Base-by-base conservation (phyloP, 2,797 vertebrate genomes). In the Centropyge bicolor region DNA sequence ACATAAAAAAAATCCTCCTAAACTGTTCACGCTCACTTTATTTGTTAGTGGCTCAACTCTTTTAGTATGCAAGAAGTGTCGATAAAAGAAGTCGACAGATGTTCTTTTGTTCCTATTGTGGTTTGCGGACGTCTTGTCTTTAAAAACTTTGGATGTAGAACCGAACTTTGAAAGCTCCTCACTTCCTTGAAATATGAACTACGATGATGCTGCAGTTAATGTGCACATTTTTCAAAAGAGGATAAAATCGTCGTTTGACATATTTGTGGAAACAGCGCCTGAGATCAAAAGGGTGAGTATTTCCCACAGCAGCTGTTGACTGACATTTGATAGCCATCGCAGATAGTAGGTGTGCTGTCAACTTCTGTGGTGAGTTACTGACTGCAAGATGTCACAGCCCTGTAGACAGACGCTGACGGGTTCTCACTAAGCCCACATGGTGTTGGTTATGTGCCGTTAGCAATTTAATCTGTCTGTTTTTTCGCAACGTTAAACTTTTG, bases 81-180 rank as follows among this genome's bases (percentile, higher is more conserved):
- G 74, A 83, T 70, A 60, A 85, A 76, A 86, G 72, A 84, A 79
- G 62, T 31, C 1, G 40, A 78, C 90, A 91, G 82, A 88, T 91
- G 86, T 74, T 85, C 76, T 70, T 88, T 86, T 84, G 80, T 84
- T 76, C 55, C 43, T 76, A 85, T 76, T 79, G 45, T 67, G 27
- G 49, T 76, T 73, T 80, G 38, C 78, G 83, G 73, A 91, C 75
- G 27, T 76, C 17, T 74, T 74, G 11, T 54, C 40, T 8, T n/a
- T 31, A 40, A 76, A 77, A 83, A 55, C 43, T 66, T 59, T 54
- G 35, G 4, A 51, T 51, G 20, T 20, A 22, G 61, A 60, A 56
- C 17, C 20, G 31, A 27, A 46, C 27, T 48, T 62, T 36, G 8
- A 67, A 51, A 31, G 8, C 35, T 43, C 13, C 17, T 46, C n/a